Conservation (phyloP, 2,113 vertebrate genomes). For the Zootoca vivipara region DNA sequence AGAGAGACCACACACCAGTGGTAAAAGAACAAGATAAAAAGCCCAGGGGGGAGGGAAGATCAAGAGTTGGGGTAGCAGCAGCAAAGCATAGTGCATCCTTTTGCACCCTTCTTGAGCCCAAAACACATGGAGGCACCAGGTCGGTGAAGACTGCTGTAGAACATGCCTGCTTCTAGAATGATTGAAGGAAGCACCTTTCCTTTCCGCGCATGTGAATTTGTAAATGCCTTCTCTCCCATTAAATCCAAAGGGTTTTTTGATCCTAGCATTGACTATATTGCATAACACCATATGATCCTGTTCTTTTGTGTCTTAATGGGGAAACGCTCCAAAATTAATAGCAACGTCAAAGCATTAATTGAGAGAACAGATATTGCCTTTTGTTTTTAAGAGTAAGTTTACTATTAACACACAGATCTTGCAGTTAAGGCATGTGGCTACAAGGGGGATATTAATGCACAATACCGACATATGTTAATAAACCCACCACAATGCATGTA, state of each 20-base stretch:
- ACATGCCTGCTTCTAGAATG: not conserved
- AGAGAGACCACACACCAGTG: too few relatives aligned
- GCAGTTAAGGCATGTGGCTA: conserved; percentile 12
- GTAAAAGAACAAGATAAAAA: too few relatives aligned
- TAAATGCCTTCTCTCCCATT: not conserved
- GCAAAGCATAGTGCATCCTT: too few relatives aligned
- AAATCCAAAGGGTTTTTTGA: not conserved
- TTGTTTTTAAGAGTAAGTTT: conserved; percentile 26
- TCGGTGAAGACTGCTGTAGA: not conserved
- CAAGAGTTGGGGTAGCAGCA: too few relatives aligned
- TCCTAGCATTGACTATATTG: conserved; percentile 36
- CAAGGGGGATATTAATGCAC: not conserved
- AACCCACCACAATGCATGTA: not conserved
- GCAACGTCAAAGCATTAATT: conserved; percentile 26
- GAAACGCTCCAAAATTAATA: conserved; percentile 50
- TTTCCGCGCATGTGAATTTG: not conserved
- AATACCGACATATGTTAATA: not conserved
- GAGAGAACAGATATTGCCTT: conserved; percentile 55
- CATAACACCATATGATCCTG: conserved; percentile 59
- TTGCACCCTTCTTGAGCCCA: too few relatives aligned
- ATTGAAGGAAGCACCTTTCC: not conserved
- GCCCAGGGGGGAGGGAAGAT: too few relatives aligned
- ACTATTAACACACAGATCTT: conserved; percentile 28
- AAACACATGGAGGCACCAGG: too few relatives aligned
- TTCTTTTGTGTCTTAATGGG: conserved; percentile 39